phyloP scores from a whole-genome alignment of 2,797 vertebrate species.

The Spinus pinus region DNA sequence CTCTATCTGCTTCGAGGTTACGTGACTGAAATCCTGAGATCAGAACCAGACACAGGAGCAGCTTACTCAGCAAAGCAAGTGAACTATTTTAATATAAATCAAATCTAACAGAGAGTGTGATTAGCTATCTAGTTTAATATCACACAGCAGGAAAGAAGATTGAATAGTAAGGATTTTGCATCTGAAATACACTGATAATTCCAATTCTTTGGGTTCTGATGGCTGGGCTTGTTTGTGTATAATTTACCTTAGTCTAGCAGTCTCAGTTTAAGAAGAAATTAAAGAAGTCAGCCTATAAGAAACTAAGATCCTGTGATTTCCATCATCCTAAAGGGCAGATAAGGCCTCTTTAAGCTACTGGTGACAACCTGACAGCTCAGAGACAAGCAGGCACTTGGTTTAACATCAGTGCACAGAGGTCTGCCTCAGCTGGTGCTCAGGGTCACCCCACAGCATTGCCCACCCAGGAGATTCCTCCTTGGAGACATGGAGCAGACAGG shows the following conservation, averaged over 20 bases:
- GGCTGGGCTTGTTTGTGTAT: background rate
- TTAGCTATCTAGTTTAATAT: background rate
- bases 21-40: background rate
- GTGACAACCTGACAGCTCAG: background rate
- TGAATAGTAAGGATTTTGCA: background rate
- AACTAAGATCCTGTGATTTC: background rate
- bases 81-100: slow-evolving; percentile 8
- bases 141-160: background rate
- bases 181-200: background rate
- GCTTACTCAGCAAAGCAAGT: slow-evolving; percentile 21
- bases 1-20: background rate
- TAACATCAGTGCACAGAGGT: background rate
- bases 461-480: background rate
- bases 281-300: background rate
- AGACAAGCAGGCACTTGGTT: background rate
- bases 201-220: background rate
- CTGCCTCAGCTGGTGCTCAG: background rate
- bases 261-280: background rate
- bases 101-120: background rate
- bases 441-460: fast-evolving
- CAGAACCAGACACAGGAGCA: background rate
- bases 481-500: background rate
- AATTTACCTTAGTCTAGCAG: background rate
- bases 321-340: background rate
- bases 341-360: background rate